Evolutionary conservation across 2,888 invertebrate species (phyloP), one percentile per base, ranked within the genome.

Genomic region (Drosophila vallismaia): DNA sequence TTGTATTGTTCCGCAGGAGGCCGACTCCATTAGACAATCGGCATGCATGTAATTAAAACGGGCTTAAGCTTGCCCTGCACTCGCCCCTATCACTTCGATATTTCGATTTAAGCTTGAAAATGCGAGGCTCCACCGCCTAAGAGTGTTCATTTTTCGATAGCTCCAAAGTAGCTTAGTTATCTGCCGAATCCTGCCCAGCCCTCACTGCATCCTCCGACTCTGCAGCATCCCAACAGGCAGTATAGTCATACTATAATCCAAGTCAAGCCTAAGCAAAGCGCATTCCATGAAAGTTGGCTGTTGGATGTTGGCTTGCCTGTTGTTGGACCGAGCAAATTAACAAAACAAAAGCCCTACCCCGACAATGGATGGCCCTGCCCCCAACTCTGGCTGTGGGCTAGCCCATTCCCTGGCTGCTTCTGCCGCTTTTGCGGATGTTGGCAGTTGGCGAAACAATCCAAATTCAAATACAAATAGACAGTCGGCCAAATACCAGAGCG

Each of bases 41-140:
- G 62, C 75, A 86, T 83, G 83, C 81, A 86, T 80, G 83, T 83
- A 83, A 83, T 86, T 83, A 83, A 86, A 86, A 86, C 74, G 72
- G 73, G 77, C 73, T 82, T 74, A 82, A 82, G 77, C 63, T 68
- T 68, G 51, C 28, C 68, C 77, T 29, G 52, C 52, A 48, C 53
- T 7, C 42, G 29, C 29, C 19, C 19, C 19, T 9, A 38, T 52
- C 28, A 33, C 36, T 45, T 24, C 24, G 9, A 26, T 12, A 38
- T 24, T 8, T n/a, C 42, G 63, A 62, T 63, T 63, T 63, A 64
- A 29, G 38, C 19, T 40, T 28, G 63, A 26, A 46, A 52, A 38
- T 26, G 36, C 28, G 49, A 9, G 71, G 63, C 59, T 71, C 28
- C 36, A 10, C 8, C 44, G 42, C 66, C 45, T 50, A 53, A 59